Base-by-base conservation (phyloP, 2,888 invertebrate genomes). In the Drosophila hamatofila region DNA sequence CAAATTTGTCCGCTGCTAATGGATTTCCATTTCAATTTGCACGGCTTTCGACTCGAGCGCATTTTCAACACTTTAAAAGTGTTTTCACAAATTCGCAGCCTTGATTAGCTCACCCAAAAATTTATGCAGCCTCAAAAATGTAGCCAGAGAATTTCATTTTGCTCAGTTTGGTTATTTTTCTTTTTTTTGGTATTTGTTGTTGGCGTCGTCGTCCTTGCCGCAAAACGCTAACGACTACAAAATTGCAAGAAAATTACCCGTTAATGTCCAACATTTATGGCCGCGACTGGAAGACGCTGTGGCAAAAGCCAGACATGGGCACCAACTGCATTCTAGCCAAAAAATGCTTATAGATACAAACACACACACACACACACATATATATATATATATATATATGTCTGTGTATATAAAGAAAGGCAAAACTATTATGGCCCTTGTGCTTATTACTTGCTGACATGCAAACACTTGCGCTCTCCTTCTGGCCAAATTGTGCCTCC, bases 171-270 rank as follows among this genome's bases (percentile, higher is more conserved):
- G 12, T 3, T n/a, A 14, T 18, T 7, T 30, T 16, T 23, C 25
- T 25, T 25, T 8, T n/a, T 3, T 6, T 35, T 55, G 66, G 78
- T 60, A 68, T 60, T 59, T 65, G 58, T 73, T 70, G 70, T 37
- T 61, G 57, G 18, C 68, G 75, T 69, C 76, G 58, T 66, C 69
- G 88, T 88, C 87, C 82, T 85, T 85, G 83, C 88, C 85, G 75
- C 89, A 85, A 82, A 87, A 89, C 84, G 90, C 90, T 91, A 91
- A 91, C 91, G 91, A 91, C 91, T 91, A 91, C 83, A 89, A 91
- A 91, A 92, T 91, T 92, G 91, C 91, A 91, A 87, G 88, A 91
- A 91, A 91, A 91, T 91, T 91, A 90, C 91, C 89, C 91, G 91
- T 85, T 90, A 91, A 90, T 89, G 90, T 90, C 80, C 91, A 88